These are phyloP conservation scores for Erinaceus europaeus DNA, from an alignment of 2,113 vertebrate species.

Conservation along the genomic window DNA sequence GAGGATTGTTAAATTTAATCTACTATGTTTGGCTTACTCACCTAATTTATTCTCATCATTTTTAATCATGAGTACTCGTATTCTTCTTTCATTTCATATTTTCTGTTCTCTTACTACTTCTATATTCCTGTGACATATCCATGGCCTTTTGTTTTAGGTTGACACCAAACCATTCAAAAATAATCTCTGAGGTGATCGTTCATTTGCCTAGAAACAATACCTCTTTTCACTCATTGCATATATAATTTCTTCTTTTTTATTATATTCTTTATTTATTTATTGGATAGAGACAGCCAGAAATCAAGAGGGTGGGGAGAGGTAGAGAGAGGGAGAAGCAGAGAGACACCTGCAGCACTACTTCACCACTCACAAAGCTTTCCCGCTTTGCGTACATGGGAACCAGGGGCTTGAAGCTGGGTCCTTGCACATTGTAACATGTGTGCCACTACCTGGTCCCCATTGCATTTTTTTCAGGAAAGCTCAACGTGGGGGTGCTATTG, in stretches of 20 bases:
- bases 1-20: constrained; percentile 40
- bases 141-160: background rate
- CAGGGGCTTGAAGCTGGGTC: too few relatives aligned
- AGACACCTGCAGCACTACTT: too few relatives aligned
- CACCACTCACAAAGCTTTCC: too few relatives aligned
- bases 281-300: too few relatives aligned
- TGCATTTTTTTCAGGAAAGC: background rate
- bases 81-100: background rate
- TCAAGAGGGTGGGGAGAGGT: too few relatives aligned
- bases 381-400: too few relatives aligned
- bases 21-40: background rate
- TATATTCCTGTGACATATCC: background rate
- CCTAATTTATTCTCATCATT: background rate
- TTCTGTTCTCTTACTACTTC: background rate
- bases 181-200: background rate
- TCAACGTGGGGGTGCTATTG: background rate
- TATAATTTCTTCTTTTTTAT: too few relatives aligned
- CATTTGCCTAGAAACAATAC: background rate
- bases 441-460: too few relatives aligned
- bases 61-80: background rate
- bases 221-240: background rate
- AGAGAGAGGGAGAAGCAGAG: too few relatives aligned
- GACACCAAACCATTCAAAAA: background rate
- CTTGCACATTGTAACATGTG: too few relatives aligned
- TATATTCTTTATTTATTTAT: too few relatives aligned